phyloP scores from a whole-genome alignment of 1,140 invertebrate genomes.

The Diorhabda sublineata region DNA sequence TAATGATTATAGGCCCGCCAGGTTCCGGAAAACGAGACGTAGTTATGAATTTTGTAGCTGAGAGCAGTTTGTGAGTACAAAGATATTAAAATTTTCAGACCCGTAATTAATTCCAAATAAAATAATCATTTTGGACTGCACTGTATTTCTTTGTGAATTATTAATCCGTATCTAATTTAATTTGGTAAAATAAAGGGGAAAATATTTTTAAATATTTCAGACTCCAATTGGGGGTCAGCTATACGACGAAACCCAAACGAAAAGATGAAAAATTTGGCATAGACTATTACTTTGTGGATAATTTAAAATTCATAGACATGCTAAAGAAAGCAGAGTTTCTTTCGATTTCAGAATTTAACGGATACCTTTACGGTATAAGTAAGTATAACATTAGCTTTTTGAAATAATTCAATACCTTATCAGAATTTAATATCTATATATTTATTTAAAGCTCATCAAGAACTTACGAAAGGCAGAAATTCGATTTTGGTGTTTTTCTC shows the following conservation, averaged over 20 bases:
- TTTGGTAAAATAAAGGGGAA: too few species aligned
- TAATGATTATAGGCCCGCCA: conserved; percentile 34
- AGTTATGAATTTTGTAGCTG: conserved; percentile 23
- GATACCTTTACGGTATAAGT: conserved; percentile 34
- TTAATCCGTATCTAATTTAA: too few species aligned
- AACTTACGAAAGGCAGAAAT: conserved; percentile 12
- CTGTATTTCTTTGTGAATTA: too few species aligned
- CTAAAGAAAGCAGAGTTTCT: conserved; percentile 33
- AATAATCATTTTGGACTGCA: conserved; percentile 13
- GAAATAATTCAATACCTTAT: not conserved
- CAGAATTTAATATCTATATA: conserved; percentile 1
- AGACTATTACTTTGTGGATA: conserved; percentile 30
- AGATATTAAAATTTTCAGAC: too few species aligned
- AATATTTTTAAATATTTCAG: conserved; percentile 6
- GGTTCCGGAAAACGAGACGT: conserved; percentile 24
- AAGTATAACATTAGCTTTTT: conserved; percentile 6
- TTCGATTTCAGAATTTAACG: conserved; percentile 29
- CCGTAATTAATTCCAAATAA: not conserved
- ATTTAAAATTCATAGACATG: conserved; percentile 28
- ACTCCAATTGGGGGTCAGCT: conserved; percentile 24
- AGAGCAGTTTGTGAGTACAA: too few species aligned
- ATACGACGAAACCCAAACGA: conserved; percentile 30
- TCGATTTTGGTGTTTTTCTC: conserved; percentile 14
- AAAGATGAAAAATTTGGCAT: conserved; percentile 27
- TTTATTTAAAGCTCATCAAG: conserved; percentile 17